These are phyloP conservation scores for Drosophila nebulosa DNA, from an alignment of 1,140 invertebrate species.

Conservation along the genomic window DNA sequence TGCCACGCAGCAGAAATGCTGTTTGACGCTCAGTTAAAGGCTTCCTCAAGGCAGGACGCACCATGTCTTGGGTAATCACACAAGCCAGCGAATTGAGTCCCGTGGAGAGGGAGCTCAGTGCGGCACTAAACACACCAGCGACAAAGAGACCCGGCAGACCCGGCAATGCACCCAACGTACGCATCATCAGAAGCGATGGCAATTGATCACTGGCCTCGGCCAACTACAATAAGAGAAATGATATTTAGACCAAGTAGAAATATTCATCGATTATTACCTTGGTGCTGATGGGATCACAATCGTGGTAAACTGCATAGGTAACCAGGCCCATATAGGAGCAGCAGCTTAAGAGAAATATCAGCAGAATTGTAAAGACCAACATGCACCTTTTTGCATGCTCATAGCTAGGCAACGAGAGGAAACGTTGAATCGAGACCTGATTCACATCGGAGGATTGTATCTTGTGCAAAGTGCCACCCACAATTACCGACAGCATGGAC, in stretches of 20 bases:
- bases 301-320: slow-evolving; percentile 89
- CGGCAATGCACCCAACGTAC: slow-evolving; percentile 86
- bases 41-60: slow-evolving; percentile 84
- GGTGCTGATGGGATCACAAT: slow-evolving; percentile 88
- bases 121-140: slow-evolving; percentile 92
- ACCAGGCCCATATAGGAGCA: slow-evolving; percentile 89
- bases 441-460: slow-evolving; percentile 91
- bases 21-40: slow-evolving; percentile 85
- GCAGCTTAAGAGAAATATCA: slow-evolving; percentile 84
- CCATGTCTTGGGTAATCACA: slow-evolving; percentile 92
- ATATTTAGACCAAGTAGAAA: background rate
- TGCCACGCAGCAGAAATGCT: slow-evolving; percentile 86
- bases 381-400: slow-evolving; percentile 78
- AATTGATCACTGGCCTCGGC: slow-evolving; percentile 88
- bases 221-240: slow-evolving; percentile 64
- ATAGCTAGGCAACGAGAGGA: slow-evolving; percentile 82
- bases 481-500: slow-evolving; percentile 88
- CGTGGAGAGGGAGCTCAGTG: slow-evolving; percentile 94
- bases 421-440: slow-evolving; percentile 92
- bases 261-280: slow-evolving; percentile 79
- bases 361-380: slow-evolving; percentile 84
- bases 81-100: slow-evolving; percentile 95
- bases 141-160: slow-evolving; percentile 92
- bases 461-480: slow-evolving; percentile 93
- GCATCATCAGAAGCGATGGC: slow-evolving; percentile 89